phyloP scores from a whole-genome alignment of 1,140 invertebrate genomes.

The Sinella curviseta region DNA sequence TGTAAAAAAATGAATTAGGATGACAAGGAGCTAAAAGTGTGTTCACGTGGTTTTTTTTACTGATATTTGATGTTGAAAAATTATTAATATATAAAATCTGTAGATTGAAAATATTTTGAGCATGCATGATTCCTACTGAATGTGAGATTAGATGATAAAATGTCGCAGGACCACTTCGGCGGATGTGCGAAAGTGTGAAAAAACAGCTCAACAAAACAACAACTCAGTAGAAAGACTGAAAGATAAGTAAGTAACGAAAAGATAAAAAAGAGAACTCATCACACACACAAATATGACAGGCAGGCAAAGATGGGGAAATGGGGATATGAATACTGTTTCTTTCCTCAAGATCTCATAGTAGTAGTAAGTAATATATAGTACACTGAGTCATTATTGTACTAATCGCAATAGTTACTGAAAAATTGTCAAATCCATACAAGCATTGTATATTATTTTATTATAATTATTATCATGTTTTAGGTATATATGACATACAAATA shows the following conservation, averaged over 20 bases:
- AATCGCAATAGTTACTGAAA: background rate
- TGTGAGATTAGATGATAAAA: no score
- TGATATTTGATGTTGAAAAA: background rate
- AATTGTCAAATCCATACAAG: background rate
- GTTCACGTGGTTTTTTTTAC: no score
- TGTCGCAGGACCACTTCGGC: conserved; percentile 36
- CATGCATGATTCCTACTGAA: no score
- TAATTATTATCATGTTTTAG: background rate
- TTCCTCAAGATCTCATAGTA: background rate
- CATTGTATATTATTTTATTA: background rate
- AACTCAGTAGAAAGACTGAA: no score
- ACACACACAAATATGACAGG: no score
- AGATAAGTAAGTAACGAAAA: no score
- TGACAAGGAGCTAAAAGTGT: conserved; percentile 38
- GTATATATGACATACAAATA: background rate
- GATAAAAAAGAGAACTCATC: no score
- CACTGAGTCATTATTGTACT: background rate
- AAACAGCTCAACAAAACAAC: no score
- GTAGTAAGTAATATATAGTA: background rate
- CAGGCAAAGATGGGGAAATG: no score
- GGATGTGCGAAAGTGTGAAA: conserved; percentile 28
- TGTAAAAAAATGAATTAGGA: background rate
- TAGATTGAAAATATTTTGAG: no score
- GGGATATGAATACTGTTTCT: no score
- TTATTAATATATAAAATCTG: background rate